These are phyloP conservation scores for Pseudorectes ferrugineus DNA, from an alignment of 2,113 vertebrate species.

Conservation along the genomic window DNA sequence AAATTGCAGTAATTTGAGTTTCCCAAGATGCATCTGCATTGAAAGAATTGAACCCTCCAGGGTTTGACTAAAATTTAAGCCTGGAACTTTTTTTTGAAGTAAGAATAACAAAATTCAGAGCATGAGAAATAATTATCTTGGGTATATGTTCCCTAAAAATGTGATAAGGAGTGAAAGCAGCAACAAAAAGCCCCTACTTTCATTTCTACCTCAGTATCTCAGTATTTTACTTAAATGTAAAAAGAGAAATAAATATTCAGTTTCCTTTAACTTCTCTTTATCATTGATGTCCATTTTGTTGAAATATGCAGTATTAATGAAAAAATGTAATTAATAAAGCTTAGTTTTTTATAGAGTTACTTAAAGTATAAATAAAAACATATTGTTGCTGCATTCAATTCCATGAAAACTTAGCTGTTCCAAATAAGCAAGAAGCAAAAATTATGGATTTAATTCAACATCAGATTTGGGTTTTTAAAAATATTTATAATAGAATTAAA, in stretches of 20 bases:
- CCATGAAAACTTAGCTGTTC: not conserved
- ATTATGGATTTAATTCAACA: not conserved
- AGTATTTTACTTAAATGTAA: not conserved
- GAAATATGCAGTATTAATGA: not conserved
- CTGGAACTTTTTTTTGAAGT: not conserved
- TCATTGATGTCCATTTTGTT: not conserved
- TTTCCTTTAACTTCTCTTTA: not conserved
- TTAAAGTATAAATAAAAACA: not conserved
- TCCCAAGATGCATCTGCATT: not conserved
- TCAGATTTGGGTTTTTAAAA: fast-evolving
- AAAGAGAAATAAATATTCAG: not conserved
- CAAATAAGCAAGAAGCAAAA: not conserved
- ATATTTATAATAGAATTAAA: not conserved
- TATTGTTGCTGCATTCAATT: not conserved
- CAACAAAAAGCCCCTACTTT: not conserved
- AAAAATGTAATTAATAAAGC: not conserved
- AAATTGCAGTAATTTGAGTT: not conserved
- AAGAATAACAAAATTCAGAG: not conserved
- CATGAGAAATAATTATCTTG: not conserved
- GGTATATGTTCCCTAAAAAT: not conserved
- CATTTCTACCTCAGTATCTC: not conserved
- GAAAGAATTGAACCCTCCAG: not conserved
- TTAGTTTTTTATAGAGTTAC: not conserved
- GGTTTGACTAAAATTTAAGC: not conserved
- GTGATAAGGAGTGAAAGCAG: not conserved